Base-by-base conservation (phyloP, 1,140 invertebrate species). In the Aradophagus sp. region DNA sequence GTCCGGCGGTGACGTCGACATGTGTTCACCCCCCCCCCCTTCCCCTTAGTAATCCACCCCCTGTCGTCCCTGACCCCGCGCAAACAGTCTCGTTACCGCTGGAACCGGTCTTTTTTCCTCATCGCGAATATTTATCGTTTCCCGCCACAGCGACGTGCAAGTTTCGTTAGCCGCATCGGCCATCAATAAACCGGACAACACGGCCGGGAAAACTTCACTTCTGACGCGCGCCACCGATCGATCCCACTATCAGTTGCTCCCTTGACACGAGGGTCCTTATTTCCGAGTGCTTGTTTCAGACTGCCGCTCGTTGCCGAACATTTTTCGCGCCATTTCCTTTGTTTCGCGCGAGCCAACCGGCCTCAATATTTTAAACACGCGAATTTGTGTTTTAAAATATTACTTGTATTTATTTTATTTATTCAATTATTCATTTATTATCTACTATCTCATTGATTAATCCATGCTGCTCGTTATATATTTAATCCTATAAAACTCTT, bases 1-100 rank as follows among this genome's bases (percentile, higher is more conserved):
- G 80, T 81, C 72, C 78, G 79, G 75, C 78, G 77, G 81, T 85
- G 83, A 85, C 82, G 73, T 73, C 78, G 81, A 84, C 83, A 85
- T 83, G 83, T 84, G 84, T 84, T 84, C 74, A 58, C 73, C 76
- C 71, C 61, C 16, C 13, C 11, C 26, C 59, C 35, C 41, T 68
- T 34, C 52, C 34, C 32, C 42, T 34, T 27, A 27, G 44, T 35
- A 44, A 45, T 55, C 27, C 27, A 8, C 20, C 20, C 20, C 20
- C 20, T 23, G 4, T 8, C 20, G 20, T 8, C 20, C 20, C 8
- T 8, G 20, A 5, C 20, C 4, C 20, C 63, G 20, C 42, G 23
- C 48, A 20, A 14, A 8, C 35, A 39, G 31, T 48, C 34, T 15
- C 56, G 32, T 44, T 55, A 48, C 48, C n/a, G n/a, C n/a, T n/a